These are phyloP conservation scores for Parazoanthus darwini DNA, from an alignment of 92 coral and sea anemone species.

Conservation along the genomic window DNA sequence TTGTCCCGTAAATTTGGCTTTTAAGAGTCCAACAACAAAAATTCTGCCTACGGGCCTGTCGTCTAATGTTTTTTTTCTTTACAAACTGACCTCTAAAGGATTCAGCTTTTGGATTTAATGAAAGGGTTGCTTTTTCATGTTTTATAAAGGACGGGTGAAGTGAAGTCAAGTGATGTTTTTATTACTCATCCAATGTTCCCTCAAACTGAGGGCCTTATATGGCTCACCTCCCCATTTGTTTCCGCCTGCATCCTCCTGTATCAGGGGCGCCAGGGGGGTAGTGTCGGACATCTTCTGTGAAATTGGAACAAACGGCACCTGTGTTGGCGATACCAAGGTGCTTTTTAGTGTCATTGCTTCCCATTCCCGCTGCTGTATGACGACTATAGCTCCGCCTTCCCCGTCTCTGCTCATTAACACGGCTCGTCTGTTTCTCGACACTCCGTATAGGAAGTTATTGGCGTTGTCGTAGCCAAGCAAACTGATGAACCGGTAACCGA, in stretches of 20 bases:
- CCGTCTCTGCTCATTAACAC: constrained; percentile 34
- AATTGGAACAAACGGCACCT: constrained; percentile 46
- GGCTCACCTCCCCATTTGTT: constrained; percentile 29
- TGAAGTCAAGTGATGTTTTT: not conserved
- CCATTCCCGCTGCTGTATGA: constrained; percentile 34
- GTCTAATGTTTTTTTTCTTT: too few species aligned
- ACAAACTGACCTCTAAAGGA: too few species aligned
- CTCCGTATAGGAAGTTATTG: constrained; percentile 40
- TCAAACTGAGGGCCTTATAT: not conserved
- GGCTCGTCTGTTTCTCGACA: constrained; percentile 31
- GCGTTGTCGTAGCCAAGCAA: constrained; percentile 33
- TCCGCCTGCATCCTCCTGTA: constrained; percentile 3
- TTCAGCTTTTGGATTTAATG: too few species aligned
- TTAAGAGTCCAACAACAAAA: too few species aligned
- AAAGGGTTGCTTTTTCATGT: too few species aligned
- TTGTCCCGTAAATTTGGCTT: too few species aligned
- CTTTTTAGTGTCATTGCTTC: not conserved
- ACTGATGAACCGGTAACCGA: constrained; percentile 15
- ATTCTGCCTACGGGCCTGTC: too few species aligned
- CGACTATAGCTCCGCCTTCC: constrained; percentile 21
- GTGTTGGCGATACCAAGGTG: constrained; percentile 17
- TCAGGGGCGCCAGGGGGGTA: constrained; percentile 4
- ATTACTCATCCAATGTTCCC: not conserved
- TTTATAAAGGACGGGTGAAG: too few species aligned
- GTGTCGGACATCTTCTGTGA: constrained; percentile 12